A percentile compares a stretch with the other conserved stretches of the same genome.
Evolutionary conservation across 2,113 vertebrate genomes (phyloP).

Genomic region (Triplophysa siluroides): DNA sequence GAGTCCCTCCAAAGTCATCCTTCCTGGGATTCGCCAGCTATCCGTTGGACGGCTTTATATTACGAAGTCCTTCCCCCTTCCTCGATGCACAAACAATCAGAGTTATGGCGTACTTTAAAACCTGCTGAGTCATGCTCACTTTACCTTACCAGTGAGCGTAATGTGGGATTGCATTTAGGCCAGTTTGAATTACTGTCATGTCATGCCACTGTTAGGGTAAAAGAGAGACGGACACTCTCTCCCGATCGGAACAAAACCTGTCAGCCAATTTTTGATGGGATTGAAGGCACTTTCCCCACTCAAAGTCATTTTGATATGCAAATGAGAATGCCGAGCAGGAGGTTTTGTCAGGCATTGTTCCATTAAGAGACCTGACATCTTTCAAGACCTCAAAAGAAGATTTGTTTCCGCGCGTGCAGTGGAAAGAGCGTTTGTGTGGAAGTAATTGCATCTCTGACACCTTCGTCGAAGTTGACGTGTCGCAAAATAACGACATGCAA

Average conservation of each 20-base stretch:
- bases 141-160: conserved; percentile 46
- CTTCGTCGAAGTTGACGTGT: conserved; percentile 7
- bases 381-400: conserved; percentile 33
- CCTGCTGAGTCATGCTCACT: conserved; percentile 52
- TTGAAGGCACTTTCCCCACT: conserved; percentile 1
- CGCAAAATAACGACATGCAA: conserved; percentile 33
- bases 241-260: conserved; percentile 34
- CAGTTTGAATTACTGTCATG: conserved; percentile 53
- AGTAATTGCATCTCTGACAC: conserved; percentile 35
- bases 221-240: conserved; percentile 13
- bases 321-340: conserved; percentile 27
- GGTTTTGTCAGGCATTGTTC: conserved; percentile 32
- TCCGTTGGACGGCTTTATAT: conserved; percentile 34
- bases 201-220: neutral
- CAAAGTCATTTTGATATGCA: conserved; percentile 46
- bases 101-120: conserved; percentile 36
- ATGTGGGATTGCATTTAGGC: conserved; percentile 44
- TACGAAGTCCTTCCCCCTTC: conserved; percentile 22
- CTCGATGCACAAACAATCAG: conserved; percentile 24
- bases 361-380: conserved; percentile 40
- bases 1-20: conserved; percentile 24
- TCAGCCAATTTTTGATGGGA: conserved; percentile 19
- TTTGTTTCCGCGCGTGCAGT: neutral
- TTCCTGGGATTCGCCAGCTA: conserved; percentile 17
- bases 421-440: neutral